A percentile compares a stretch with the other conserved stretches of the same genome.
These are phyloP conservation scores for Muricea muricata DNA, from an alignment of 92 coral and sea anemone species.

Conservation along the genomic window DNA sequence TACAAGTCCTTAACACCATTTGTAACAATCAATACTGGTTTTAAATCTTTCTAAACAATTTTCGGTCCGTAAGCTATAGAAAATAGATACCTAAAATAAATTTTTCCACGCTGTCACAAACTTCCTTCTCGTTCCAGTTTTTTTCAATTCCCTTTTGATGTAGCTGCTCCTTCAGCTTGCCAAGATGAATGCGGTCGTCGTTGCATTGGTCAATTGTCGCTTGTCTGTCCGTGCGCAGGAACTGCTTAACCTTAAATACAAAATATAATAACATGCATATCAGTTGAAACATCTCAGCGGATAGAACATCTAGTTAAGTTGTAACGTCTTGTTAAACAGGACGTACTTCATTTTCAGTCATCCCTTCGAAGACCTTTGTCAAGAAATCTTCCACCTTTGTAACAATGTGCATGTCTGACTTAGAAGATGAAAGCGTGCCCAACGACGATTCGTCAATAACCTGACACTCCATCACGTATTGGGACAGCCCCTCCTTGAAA, in stretches of 20 bases:
- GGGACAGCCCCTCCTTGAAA: constrained; percentile 37
- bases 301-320: neutral
- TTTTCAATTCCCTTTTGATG: neutral
- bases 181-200: neutral
- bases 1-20: no score
- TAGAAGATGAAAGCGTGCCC: neutral
- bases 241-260: neutral
- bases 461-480: constrained; percentile 14
- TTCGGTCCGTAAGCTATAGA: no score
- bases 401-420: neutral
- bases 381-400: neutral
- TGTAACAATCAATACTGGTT: no score
- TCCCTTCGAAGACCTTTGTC: constrained; percentile 10
- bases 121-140: neutral
- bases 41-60: no score
- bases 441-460: neutral
- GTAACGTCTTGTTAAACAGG: neutral
- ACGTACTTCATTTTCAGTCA: constrained; percentile 1
- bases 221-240: neutral
- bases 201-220: neutral
- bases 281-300: no score
- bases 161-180: neutral
- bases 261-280: neutral
- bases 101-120: neutral
- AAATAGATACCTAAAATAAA: neutral